A percentile compares a stretch with the other conserved stretches of the same genome.
These are phyloP conservation scores for Nomada flava DNA, from an alignment of 2,888 invertebrate species.

Conservation along the genomic window DNA sequence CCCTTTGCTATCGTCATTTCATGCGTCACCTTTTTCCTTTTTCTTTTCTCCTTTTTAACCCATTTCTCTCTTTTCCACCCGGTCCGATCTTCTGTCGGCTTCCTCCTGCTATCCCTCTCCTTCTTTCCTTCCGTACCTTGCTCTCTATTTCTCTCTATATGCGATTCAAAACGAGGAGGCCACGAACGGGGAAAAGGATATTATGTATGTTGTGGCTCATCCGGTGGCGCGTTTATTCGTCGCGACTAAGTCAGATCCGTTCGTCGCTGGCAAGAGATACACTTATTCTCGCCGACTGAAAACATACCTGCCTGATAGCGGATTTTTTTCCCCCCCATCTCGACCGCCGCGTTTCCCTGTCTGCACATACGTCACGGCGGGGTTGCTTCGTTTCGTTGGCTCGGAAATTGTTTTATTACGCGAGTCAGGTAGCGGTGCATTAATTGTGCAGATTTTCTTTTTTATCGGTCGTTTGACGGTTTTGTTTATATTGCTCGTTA, in stretches of 20 bases:
- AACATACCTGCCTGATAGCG: slow-evolving; percentile 40
- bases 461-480: background rate
- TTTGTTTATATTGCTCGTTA: slow-evolving; percentile 2
- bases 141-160: background rate
- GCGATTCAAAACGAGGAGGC: slow-evolving; percentile 27
- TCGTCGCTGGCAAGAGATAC: slow-evolving; percentile 37
- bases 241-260: slow-evolving; percentile 28
- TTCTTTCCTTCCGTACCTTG: background rate
- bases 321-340: background rate
- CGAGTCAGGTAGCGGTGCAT: too few species aligned
- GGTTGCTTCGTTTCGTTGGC: slow-evolving; percentile 4
- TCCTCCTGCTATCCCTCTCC: background rate
- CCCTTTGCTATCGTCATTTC: background rate
- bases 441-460: too few species aligned
- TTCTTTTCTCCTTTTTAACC: background rate
- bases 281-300: slow-evolving; percentile 33
- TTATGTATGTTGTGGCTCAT: slow-evolving; percentile 49
- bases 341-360: background rate
- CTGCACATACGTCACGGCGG: background rate
- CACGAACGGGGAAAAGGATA: slow-evolving; percentile 45
- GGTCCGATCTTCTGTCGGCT: background rate
- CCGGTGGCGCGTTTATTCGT: slow-evolving; percentile 40
- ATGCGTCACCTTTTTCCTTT: background rate
- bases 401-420: too few species aligned
- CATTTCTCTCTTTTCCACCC: slow-evolving; percentile 3